Base-by-base conservation (phyloP, 2,113 vertebrate species). In the Rhagologus leucostigma region DNA sequence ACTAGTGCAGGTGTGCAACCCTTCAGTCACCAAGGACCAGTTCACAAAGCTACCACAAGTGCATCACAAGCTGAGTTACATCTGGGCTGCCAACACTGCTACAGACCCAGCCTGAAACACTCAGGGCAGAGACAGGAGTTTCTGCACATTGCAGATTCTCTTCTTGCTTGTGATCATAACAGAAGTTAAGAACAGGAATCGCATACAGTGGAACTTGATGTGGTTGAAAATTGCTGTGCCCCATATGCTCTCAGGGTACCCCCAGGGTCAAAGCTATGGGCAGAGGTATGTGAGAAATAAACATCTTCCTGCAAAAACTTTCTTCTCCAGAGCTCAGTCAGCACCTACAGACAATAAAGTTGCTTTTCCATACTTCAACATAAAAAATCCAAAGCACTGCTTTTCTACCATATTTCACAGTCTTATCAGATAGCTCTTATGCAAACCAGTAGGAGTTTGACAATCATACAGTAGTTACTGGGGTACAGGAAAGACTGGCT, bases 11-110 rank as follows among this genome's bases (percentile, higher is more conserved):
- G 12, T 73, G 16, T 12, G 26, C 10, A 55, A 29, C 21, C 30
- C 16, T 39, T 55, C 9, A 11, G 24, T 42, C 0, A 0, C 29
- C 19, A 35, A 50, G 21, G 27, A 16, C 8, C 2, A 1, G 13
- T 30, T 90, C 27, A 27, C 1, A 1, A 5, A 83, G 39, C 44
- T 83, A 50, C 20, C 3, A 0, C 9, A 14, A 16, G 17, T 10
- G 12, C 49, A n/a, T 69, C 1, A 0, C 37, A 26, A n/a, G 39
- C 26, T 5, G 1, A 50, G 21, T 27, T 41, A 35, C 2, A 1
- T 21, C 80, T 77, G 49, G 23, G 32, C 52, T 57, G 32, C 1
- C 5, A 87, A 14, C 8, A 15, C 11, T 57, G 44, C 13, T 64
- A 6, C 23, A 39, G 13, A 57, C 20, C 27, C 14, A 73, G 16